Percentiles rank a stretch among this genome's conserved stretches.
phyloP scores from a whole-genome alignment of 1,140 invertebrate species.

The Proctacanthus coquilletti region DNA sequence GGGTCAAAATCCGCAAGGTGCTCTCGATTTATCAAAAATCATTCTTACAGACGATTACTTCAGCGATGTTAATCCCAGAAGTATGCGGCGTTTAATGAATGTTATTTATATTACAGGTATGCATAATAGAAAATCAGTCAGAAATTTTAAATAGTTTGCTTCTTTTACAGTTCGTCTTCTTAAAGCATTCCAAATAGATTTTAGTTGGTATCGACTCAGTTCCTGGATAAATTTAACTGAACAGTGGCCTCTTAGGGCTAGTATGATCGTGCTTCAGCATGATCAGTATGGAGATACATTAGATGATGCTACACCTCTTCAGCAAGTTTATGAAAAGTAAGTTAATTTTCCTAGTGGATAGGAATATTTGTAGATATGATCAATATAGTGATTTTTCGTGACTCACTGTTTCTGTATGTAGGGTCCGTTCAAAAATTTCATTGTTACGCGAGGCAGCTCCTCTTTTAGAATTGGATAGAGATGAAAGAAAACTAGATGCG shows the following conservation, averaged over 20 bases:
- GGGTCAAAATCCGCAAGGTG: slow-evolving; percentile 37
- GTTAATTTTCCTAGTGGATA: slow-evolving; percentile 13
- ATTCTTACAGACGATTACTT: slow-evolving; percentile 90
- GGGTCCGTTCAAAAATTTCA: slow-evolving; percentile 65
- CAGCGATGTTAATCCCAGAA: slow-evolving; percentile 92
- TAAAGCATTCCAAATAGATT: slow-evolving; percentile 97
- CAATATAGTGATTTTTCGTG: too few relatives aligned
- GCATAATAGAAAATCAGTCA: slow-evolving; percentile 5
- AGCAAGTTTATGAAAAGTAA: slow-evolving; percentile 85
- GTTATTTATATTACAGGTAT: slow-evolving; percentile 89
- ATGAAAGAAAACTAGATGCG: slow-evolving; percentile 86
- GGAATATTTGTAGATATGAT: not conserved
- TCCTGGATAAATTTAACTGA: slow-evolving; percentile 98
- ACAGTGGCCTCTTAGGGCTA: slow-evolving; percentile 95
- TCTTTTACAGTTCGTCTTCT: slow-evolving; percentile 62
- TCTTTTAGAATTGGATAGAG: slow-evolving; percentile 78
- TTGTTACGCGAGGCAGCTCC: slow-evolving; percentile 75
- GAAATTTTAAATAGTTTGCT: slow-evolving; percentile 6
- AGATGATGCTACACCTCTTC: slow-evolving; percentile 73
- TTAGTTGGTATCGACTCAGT: slow-evolving; percentile 94
- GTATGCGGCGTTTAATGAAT: slow-evolving; percentile 93
- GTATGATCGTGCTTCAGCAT: slow-evolving; percentile 92
- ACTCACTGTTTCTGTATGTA: slow-evolving; percentile 22
- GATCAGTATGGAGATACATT: slow-evolving; percentile 76
- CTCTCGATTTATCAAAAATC: slow-evolving; percentile 67